phyloP scores from a whole-genome alignment of 2,797 vertebrate genomes.

The Brachymystax lenok region DNA sequence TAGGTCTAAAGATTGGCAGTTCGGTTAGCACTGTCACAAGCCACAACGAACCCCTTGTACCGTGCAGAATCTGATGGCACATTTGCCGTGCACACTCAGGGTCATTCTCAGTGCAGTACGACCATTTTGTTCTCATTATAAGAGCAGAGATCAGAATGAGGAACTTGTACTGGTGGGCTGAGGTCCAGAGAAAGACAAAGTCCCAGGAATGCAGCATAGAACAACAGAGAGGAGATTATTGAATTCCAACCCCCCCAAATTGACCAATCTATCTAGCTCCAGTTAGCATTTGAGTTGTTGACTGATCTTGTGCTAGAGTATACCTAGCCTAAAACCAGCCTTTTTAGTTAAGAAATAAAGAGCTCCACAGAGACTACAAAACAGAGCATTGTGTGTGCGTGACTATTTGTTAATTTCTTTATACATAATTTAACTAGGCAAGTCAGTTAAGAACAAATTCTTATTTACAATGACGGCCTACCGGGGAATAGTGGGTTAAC shows the following conservation, averaged over 20 bases:
- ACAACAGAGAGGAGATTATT: constrained; percentile 17
- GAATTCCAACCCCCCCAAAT: too few species aligned
- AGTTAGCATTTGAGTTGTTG: too few species aligned
- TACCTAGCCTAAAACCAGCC: neutral
- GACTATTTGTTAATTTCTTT: too few species aligned
- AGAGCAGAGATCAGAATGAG: constrained; percentile 21
- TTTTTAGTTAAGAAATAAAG: neutral
- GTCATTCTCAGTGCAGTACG: constrained; percentile 8
- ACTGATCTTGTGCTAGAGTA: neutral
- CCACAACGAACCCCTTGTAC: neutral
- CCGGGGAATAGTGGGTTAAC: too few species aligned
- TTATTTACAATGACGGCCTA: too few species aligned
- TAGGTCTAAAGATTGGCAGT: neutral
- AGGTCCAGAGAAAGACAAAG: constrained; percentile 14
- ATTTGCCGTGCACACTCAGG: neutral
- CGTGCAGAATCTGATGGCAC: neutral
- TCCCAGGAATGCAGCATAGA: constrained; percentile 6
- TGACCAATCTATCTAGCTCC: too few species aligned
- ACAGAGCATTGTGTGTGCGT: neutral
- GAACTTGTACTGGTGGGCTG: constrained; percentile 12
- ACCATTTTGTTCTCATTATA: constrained; percentile 2
- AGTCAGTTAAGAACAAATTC: too few species aligned
- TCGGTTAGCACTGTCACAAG: neutral
- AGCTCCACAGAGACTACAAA: neutral
- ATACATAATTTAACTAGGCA: too few species aligned